These are phyloP conservation scores for Scaptodrosophila latifasciaeformis DNA, from an alignment of 2,888 invertebrate species.

Conservation along the genomic window DNA sequence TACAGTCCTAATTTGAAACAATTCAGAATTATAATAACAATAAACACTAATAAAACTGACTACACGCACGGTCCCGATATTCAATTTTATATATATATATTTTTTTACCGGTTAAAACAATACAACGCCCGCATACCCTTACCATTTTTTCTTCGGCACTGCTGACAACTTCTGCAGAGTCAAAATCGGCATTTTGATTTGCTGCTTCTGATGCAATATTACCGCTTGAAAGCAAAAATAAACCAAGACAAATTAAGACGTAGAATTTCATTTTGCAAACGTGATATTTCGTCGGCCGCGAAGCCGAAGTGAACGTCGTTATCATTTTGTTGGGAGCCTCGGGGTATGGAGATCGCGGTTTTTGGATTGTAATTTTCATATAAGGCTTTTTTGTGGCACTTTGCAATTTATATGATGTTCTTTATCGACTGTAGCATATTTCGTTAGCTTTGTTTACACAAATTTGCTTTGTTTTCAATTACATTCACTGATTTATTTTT, in stretches of 20 bases:
- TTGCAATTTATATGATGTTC: constrained; percentile 37
- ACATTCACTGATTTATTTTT: constrained; percentile 9
- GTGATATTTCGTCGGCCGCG: too few relatives aligned
- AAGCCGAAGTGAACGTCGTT: constrained; percentile 13
- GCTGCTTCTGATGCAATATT: constrained; percentile 56
- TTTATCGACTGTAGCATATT: constrained; percentile 27
- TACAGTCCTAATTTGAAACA: constrained; percentile 76
- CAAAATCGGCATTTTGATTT: constrained; percentile 52
- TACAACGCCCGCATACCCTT: constrained; percentile 9
- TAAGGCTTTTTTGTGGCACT: constrained; percentile 22
- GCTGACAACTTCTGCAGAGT: constrained; percentile 63
- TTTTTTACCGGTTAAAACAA: not conserved
- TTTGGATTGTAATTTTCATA: constrained; percentile 19
- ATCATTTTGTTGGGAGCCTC: constrained; percentile 32
- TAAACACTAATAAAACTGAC: constrained; percentile 12
- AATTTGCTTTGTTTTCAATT: not conserved
- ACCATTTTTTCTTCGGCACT: constrained; percentile 53
- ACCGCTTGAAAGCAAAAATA: constrained; percentile 49
- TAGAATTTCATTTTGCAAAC: constrained; percentile 57
- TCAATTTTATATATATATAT: not conserved
- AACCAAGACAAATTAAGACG: constrained; percentile 45
- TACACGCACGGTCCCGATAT: constrained; percentile 29
- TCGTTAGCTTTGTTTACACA: too few relatives aligned
- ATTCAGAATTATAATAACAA: constrained; percentile 1
- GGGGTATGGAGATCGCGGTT: too few relatives aligned